Evolutionary conservation across 2,888 invertebrate species (phyloP), one percentile per base, ranked within the genome.

Genomic region (Gisinianus flammeolus): DNA sequence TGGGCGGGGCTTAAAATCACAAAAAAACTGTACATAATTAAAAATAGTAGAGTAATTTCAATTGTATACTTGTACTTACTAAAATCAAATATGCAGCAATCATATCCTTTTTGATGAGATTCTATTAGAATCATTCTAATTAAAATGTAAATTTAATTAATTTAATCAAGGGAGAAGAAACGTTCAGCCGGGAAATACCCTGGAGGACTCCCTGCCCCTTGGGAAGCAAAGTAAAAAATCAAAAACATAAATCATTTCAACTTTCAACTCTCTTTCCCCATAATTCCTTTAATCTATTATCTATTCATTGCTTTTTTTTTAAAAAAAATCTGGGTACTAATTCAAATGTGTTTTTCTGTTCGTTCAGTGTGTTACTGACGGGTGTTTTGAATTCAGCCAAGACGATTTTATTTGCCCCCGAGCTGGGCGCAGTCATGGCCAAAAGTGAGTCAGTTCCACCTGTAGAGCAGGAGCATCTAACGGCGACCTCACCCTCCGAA

Each of bases 381-480:
- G 80, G 80, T n/a, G 79, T 82, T 19, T 77, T 81, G 44, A 81
- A 79, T 35, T 80, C 80, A 22, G 81, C 80, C 76, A 83, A 81
- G 68, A 83, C 83, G 26, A 80, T 83, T 71, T 69, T 83, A 8
- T 81, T 83, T 33, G 79, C 79, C 26, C 71, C 79, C 19, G 79
- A 80, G 33, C 75, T 77, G 8, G 71, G 74, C 28, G 26, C 71
- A 8, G 35, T 67, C 19, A 30, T 72, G 44, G 44, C 79, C 30
- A 73, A 73, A 33, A 62, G 73, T 62, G 73, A 62, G 24, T 33
- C 58, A 56, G 62, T 26, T n/a, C 56, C 73, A 28, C 62, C 73
- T 30, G 62, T 33, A 22, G 73, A 73, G 58, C 58, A 30, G 33
- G 62, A 28, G 62, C n/a, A 28, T 6, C 70, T 58, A n/a, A 64